Base-by-base conservation (phyloP, 92 coral and sea anemone genomes). In the Epizoanthus scotinus region DNA sequence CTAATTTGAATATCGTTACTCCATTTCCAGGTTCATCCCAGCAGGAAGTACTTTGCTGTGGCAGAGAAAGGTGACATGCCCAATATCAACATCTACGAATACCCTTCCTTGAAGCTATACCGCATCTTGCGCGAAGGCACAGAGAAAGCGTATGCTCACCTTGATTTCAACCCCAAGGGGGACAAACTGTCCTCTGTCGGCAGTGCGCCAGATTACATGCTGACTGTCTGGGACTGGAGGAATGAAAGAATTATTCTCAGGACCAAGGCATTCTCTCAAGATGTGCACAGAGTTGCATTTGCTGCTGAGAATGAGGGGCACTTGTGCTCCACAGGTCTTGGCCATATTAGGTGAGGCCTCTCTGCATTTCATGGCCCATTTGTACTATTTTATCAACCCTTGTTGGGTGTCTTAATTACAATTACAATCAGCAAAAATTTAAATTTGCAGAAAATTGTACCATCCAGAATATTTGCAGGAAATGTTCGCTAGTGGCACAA, bases 261-360 rank as follows among this genome's bases (percentile, higher is more conserved):
- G 47, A 89, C 98, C 63, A 96, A 96, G 75, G 99, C 99, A 5
- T 96, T 96, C 81, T 91, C 99, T 10, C 99, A 96, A 77, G 99
- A 96, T 86, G 85, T 96, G 31, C 90, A 96, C 52, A 91, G 90
- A 44, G 99, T 96, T 60, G 99, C 98, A 15, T 96, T 96, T 77
- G 94, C 99, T 15, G 92, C 99, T 20, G 99, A 96, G 29, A 92
- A 96, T 77, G 99, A 96, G 71, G 99, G 98, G n/a, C 99, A 96
- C 66, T 84, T 96, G 73, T 91, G 94, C 70, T 80, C 99, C 13
- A 91, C 98, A 86, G 99, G 99, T 15, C 86, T 93, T 78, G 98
- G 99, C 19, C 99, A 96, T 81, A 96, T 96, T 44, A 93, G 99
- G 99, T 91, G 42, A 27, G 91, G 18, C 67, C 36, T 17, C 38